Percentiles rank a stretch among this genome's conserved stretches.
phyloP scores from a whole-genome alignment of 2,888 invertebrate species.

The Stomorhina lunata region DNA sequence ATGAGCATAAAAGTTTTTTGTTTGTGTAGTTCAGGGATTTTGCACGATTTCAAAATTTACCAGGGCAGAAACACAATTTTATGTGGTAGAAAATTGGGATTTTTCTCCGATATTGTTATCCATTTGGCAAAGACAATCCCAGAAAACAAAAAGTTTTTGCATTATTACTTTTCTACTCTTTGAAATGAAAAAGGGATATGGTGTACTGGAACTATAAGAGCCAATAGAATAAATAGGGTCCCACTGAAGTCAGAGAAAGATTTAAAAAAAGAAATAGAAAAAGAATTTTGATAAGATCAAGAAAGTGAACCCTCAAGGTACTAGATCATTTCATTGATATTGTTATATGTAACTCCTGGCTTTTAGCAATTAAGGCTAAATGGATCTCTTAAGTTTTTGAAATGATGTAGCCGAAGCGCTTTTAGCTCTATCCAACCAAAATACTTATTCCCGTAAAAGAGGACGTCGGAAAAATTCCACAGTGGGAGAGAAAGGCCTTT shows the following conservation, averaged over 20 bases:
- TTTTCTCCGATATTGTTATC: background rate
- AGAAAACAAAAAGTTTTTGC: background rate
- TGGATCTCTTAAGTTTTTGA: background rate
- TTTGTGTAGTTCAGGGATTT: background rate
- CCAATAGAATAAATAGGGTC: background rate
- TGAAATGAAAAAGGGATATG: background rate
- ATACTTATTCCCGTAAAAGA: background rate
- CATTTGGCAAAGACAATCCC: background rate
- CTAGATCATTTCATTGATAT: background rate
- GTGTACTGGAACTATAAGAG: background rate
- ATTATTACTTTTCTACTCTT: background rate
- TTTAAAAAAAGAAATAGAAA: background rate
- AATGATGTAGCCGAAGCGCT: background rate
- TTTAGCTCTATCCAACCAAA: background rate
- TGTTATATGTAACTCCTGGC: background rate
- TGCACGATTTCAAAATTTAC: too few species aligned
- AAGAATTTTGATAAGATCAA: background rate
- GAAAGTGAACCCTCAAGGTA: background rate
- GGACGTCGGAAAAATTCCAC: background rate
- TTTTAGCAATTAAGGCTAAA: background rate
- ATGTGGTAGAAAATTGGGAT: background rate
- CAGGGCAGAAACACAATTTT: background rate
- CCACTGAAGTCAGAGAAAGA: background rate
- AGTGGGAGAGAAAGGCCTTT: background rate
- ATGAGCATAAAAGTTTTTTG: background rate